phyloP scores from a whole-genome alignment of 2,113 vertebrate genomes.

The Eretmochelys imbricata region DNA sequence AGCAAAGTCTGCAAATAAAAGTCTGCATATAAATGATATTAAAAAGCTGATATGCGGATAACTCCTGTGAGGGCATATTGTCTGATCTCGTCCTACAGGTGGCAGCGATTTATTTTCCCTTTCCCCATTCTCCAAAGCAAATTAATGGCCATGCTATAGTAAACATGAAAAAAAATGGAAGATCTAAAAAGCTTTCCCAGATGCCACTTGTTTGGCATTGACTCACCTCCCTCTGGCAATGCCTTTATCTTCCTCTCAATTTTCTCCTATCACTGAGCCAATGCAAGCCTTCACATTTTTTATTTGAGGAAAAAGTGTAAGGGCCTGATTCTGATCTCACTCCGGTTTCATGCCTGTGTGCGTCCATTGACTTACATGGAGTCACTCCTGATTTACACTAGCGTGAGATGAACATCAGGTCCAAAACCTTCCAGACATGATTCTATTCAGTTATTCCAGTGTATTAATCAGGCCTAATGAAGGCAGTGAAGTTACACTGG shows the following conservation, averaged over 20 bases:
- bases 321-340: not conserved
- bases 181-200: not conserved
- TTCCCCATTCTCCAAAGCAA: not conserved
- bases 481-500: not conserved
- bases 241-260: not conserved
- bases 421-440: not conserved
- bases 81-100: constrained; percentile 29
- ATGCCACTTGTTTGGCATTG: not conserved
- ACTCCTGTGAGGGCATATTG: not conserved
- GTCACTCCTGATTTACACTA: not conserved
- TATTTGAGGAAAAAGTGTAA: not conserved
- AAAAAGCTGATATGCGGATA: constrained; percentile 22
- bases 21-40: not conserved
- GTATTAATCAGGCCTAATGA: not conserved
- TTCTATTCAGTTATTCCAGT: not conserved
- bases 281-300: not conserved
- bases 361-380: not conserved
- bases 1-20: constrained; percentile 49
- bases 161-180: not conserved
- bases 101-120: constrained; percentile 5
- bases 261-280: not conserved
- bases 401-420: not conserved
- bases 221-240: not conserved
- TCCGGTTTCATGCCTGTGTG: not conserved
- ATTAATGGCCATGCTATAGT: not conserved